Evolutionary conservation across 2,797 vertebrate genomes (phyloP).

Genomic region (Bradypodion pumilum): DNA sequence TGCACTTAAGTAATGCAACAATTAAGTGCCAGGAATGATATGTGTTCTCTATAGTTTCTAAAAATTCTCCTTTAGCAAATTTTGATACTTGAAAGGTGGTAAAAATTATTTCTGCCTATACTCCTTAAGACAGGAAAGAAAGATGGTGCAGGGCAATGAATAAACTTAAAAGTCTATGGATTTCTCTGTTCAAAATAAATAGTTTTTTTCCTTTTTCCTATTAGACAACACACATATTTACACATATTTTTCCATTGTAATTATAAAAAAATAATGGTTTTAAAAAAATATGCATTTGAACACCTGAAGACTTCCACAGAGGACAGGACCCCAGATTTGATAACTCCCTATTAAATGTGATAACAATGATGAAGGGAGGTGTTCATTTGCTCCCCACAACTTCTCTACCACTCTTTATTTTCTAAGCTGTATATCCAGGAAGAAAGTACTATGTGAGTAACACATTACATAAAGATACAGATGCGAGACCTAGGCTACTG

Average conservation of each 20-base stretch:
- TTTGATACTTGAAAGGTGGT: slow-evolving; percentile 52
- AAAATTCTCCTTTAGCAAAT: slow-evolving; percentile 41
- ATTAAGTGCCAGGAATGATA: neutral
- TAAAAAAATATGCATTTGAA: slow-evolving; percentile 47
- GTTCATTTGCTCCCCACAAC: no score
- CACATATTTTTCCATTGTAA: slow-evolving; percentile 25
- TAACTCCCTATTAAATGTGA: neutral
- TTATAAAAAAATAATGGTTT: slow-evolving; percentile 51
- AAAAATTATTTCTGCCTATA: slow-evolving; percentile 34
- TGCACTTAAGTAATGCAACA: slow-evolving; percentile 22
- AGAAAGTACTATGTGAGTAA: neutral
- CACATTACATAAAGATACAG: neutral
- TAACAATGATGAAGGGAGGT: neutral
- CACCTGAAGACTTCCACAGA: neutral
- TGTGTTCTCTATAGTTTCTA: slow-evolving; percentile 7
- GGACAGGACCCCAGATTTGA: slow-evolving; percentile 25
- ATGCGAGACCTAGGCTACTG: neutral
- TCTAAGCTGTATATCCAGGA: neutral
- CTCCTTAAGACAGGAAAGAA: slow-evolving; percentile 38
- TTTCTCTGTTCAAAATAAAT: slow-evolving; percentile 47
- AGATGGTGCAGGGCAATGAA: slow-evolving; percentile 44
- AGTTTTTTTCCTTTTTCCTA: slow-evolving; percentile 58
- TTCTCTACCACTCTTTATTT: neutral
- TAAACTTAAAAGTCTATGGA: slow-evolving; percentile 24
- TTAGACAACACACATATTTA: slow-evolving; percentile 57